Conservation (phyloP, 2,113 vertebrate genomes). For the Mugil cephalus region DNA sequence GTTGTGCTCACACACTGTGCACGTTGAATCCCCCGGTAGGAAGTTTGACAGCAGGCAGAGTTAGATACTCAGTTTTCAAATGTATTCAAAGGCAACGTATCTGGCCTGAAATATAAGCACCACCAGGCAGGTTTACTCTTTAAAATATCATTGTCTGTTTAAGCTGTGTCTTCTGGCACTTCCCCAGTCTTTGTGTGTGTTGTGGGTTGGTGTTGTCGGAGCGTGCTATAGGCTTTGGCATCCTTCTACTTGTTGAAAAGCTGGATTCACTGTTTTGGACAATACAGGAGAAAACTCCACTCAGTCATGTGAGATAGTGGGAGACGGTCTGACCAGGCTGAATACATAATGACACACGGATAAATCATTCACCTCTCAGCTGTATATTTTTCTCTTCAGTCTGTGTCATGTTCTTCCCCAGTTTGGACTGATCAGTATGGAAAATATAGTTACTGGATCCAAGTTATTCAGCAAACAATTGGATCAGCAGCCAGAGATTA, state of each 20-base stretch:
- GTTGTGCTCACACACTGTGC: not conserved
- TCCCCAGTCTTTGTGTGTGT: not conserved
- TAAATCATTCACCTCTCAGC: constrained; percentile 51
- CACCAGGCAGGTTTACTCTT: not conserved
- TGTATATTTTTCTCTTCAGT: constrained; percentile 37
- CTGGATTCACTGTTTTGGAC: constrained; percentile 10
- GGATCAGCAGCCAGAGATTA: constrained; percentile 11
- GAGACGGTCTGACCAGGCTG: constrained; percentile 37
- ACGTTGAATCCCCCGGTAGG: too few species aligned
- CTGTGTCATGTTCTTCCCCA: constrained; percentile 16
- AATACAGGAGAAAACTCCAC: not conserved
- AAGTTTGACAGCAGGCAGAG: too few species aligned
- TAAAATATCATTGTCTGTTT: too few species aligned
- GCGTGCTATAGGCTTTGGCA: constrained; percentile 8
- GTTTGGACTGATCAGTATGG: constrained; percentile 21
- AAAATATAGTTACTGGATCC: constrained; percentile 19
- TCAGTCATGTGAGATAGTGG: constrained; percentile 29
- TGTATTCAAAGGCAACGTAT: not conserved
- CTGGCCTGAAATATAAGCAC: not conserved
- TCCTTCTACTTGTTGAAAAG: not conserved
- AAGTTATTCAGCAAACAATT: constrained; percentile 37
- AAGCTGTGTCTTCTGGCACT: not conserved
- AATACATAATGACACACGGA: constrained; percentile 50
- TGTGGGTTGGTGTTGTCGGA: not conserved
- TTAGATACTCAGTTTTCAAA: too few species aligned